Base-by-base conservation (phyloP, 2,888 invertebrate genomes). In the Melieria omissa region DNA sequence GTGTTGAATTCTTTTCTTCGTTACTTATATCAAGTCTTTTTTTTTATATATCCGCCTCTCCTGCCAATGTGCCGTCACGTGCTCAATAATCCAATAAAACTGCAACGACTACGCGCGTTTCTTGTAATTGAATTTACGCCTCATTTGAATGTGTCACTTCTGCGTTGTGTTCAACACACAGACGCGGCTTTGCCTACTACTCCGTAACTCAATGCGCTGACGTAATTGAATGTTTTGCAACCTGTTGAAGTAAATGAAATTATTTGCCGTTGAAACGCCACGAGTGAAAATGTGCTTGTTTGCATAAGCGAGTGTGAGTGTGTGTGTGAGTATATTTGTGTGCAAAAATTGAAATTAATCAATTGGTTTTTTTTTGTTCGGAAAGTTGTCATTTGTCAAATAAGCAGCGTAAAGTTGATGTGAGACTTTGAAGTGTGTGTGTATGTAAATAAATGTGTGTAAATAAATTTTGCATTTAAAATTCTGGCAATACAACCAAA, bases 41-140 rank as follows among this genome's bases (percentile, higher is more conserved):
- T 8, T 14, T 8, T n/a, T 52, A 52, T 14, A 9, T 52, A 6
- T 7, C 8, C 29, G 4, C 12, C 14, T 42, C 29, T 6, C 7
- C 45, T 6, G 12, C 49, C 6, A 8, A 41, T 42, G 42, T n/a
- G 67, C 57, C 58, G 61, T 76, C 74, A 78, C 76, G 76, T 75
- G 77, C 73, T 74, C 70, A 74, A 74, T 77, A 77, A 76, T 76
- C 74, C 75, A 75, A 75, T 77, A 74, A 76, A 69, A 55, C 62
- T 69, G 5, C 61, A 62, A 61, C 52, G 69, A 69, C 52, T 29
- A 62, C 46, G 62, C 45, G 54, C 29, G 10, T 62, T 52, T 62
- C 12, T 10, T 64, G 70, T 64, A 70, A 70, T 70, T 70, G 70
- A 70, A 63, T 70, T 70, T 70, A 70, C 70, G 70, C 70, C 64